These are phyloP conservation scores for Xyliphius kryptos DNA, from an alignment of 2,113 vertebrate genomes.

Conservation along the genomic window DNA sequence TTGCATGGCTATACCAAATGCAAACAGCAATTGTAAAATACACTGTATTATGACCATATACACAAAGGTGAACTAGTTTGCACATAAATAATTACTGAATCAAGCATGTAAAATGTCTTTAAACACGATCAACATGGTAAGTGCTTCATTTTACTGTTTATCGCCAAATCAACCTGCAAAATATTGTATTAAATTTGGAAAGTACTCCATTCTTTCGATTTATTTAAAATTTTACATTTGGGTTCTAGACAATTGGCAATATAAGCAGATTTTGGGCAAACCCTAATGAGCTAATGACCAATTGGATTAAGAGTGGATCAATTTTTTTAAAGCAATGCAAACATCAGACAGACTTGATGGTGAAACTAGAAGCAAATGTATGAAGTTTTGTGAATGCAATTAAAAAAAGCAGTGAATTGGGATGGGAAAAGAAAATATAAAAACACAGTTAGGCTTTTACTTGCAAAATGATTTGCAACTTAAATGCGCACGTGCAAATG, in stretches of 20 bases:
- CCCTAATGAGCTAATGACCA: slow-evolving; percentile 57
- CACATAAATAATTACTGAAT: too few species aligned
- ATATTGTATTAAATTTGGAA: too few species aligned
- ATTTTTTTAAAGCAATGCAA: slow-evolving; percentile 59
- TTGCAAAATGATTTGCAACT: slow-evolving; percentile 49
- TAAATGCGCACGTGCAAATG: slow-evolving; percentile 45
- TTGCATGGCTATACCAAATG: slow-evolving; percentile 34
- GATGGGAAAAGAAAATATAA: slow-evolving; percentile 42
- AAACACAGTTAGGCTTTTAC: slow-evolving; percentile 57
- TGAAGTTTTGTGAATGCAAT: slow-evolving; percentile 49
- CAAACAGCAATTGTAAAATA: slow-evolving; percentile 13
- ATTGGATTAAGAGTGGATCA: slow-evolving; percentile 72
- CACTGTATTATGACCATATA: not conserved
- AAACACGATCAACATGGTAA: too few species aligned
- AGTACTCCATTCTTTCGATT: too few species aligned
- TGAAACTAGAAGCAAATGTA: slow-evolving; percentile 57
- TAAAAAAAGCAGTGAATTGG: slow-evolving; percentile 51
- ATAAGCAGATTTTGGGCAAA: slow-evolving; percentile 47
- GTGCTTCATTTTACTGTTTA: too few species aligned
- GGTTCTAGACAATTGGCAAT: slow-evolving; percentile 29
- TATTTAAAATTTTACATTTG: too few species aligned
- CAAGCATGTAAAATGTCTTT: too few species aligned
- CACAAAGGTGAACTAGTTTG: too few species aligned
- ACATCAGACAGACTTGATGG: slow-evolving; percentile 59
- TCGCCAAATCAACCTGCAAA: too few species aligned